Conservation (phyloP, 2,113 vertebrate species). For the Aptenodytes patagonicus region DNA sequence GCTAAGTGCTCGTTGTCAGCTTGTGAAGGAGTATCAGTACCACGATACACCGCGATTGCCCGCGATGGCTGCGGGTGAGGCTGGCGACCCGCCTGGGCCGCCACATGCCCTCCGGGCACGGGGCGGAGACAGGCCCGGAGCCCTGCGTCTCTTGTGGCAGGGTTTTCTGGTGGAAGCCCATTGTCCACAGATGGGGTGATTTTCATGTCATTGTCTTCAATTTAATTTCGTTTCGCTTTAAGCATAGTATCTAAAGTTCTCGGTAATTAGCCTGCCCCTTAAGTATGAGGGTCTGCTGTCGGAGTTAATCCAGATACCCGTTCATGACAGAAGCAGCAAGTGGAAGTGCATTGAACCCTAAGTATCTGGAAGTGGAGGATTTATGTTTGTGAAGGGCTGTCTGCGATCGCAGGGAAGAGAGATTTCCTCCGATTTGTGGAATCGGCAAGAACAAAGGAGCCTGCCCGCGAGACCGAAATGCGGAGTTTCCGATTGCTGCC, state of each 20-base stretch:
- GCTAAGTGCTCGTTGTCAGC: background rate
- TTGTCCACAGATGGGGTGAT: background rate
- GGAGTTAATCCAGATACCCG: background rate
- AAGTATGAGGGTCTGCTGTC: background rate
- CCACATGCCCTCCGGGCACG: fast-evolving
- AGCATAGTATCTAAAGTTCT: background rate
- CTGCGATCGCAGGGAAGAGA: background rate
- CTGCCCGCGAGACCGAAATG: background rate
- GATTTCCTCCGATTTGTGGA: background rate
- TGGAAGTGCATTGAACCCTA: background rate
- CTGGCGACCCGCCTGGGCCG: background rate
- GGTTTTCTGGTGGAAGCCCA: background rate
- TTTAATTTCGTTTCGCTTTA: background rate
- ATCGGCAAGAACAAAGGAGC: background rate
- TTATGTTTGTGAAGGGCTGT: background rate
- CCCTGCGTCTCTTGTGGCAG: fast-evolving
- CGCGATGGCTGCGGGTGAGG: background rate
- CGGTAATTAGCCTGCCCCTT: background rate
- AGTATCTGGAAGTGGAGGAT: background rate
- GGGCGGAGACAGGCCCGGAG: background rate
- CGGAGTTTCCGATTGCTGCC: background rate
- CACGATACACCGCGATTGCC: fast-evolving
- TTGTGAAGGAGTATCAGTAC: fast-evolving
- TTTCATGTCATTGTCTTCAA: background rate
- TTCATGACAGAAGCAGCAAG: background rate